Evolutionary conservation across 1,140 invertebrate species (phyloP).

Genomic region (Schlechtendalia chinensis): DNA sequence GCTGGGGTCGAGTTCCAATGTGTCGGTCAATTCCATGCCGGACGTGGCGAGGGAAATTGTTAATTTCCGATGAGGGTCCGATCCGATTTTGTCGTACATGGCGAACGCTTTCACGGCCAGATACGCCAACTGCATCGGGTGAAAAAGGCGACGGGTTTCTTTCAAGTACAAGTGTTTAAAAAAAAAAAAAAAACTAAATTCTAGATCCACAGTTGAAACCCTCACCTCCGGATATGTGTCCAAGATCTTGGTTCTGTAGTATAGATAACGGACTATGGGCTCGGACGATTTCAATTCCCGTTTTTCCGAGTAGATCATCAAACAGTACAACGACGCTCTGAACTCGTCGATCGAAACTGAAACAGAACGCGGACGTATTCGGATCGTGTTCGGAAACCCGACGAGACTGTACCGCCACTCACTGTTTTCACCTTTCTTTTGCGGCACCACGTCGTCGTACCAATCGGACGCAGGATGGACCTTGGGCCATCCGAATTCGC

Average conservation of each 20-base stretch:
- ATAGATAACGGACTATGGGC: slow-evolving; percentile 64
- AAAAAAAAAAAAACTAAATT: too few relatives aligned
- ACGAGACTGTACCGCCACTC: too few relatives aligned
- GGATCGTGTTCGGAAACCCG: too few relatives aligned
- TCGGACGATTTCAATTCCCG: slow-evolving; percentile 63
- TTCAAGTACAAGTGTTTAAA: not conserved
- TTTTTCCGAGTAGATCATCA: slow-evolving; percentile 58
- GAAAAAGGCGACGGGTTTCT: slow-evolving; percentile 4
- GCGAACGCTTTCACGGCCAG: slow-evolving; percentile 62
- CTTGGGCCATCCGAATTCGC: slow-evolving; percentile 65
- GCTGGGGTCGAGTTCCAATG: slow-evolving; percentile 61
- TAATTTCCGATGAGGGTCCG: slow-evolving; percentile 62
- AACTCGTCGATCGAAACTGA: slow-evolving; percentile 59
- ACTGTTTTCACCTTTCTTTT: slow-evolving; percentile 33
- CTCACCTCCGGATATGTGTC: slow-evolving; percentile 61
- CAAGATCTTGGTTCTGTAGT: slow-evolving; percentile 63
- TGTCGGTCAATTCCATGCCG: slow-evolving; percentile 67
- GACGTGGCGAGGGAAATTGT: slow-evolving; percentile 66
- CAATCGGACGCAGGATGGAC: slow-evolving; percentile 52
- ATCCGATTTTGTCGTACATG: slow-evolving; percentile 60
- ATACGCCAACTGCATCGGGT: slow-evolving; percentile 58
- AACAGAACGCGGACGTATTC: slow-evolving; percentile 21
- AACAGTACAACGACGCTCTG: slow-evolving; percentile 58
- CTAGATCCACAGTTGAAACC: not conserved
- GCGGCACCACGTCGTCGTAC: slow-evolving; percentile 52